Conservation (phyloP, 1,140 invertebrate species). For the Mizuhopecten yessoensis region DNA sequence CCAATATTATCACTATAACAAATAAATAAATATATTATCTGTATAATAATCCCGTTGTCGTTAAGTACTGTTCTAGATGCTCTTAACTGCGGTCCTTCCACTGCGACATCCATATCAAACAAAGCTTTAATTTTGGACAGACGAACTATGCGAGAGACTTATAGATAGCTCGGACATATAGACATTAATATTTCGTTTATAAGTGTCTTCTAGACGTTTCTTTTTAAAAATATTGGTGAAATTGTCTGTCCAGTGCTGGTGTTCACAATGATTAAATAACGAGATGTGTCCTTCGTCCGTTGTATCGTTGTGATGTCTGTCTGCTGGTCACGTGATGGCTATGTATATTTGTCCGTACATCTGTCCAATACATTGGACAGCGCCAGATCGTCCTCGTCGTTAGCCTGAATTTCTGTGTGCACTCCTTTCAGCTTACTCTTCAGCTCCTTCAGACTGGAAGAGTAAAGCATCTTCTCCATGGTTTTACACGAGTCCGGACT, state of each 20-base stretch:
- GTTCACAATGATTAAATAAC: not conserved
- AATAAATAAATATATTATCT: too few relatives aligned
- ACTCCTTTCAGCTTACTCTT: conserved; percentile 97
- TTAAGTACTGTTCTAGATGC: not conserved
- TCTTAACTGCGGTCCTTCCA: not conserved
- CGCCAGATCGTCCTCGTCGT: conserved; percentile 81
- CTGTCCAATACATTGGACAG: conserved; percentile 73
- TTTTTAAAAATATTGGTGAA: not conserved
- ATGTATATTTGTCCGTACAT: conserved; percentile 70
- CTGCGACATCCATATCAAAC: not conserved
- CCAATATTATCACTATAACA: not conserved
- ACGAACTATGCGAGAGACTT: not conserved
- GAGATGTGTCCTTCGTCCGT: not conserved
- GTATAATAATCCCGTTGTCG: too few relatives aligned
- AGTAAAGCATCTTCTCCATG: conserved; percentile 99
- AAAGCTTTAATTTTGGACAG: not conserved
- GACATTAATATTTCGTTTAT: not conserved
- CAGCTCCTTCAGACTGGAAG: conserved; percentile 97
- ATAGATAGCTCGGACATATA: not conserved
- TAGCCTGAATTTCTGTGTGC: conserved; percentile 96
- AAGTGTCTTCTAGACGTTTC: not conserved
- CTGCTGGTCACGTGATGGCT: not conserved
- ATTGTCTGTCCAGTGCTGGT: not conserved
- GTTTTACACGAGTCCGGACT: conserved; percentile 98
- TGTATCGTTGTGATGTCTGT: not conserved